Percentiles rank a stretch among this genome's conserved stretches.
Evolutionary conservation across 2,797 vertebrate genomes (phyloP).

Genomic region (Notoglanidium macrostoma): DNA sequence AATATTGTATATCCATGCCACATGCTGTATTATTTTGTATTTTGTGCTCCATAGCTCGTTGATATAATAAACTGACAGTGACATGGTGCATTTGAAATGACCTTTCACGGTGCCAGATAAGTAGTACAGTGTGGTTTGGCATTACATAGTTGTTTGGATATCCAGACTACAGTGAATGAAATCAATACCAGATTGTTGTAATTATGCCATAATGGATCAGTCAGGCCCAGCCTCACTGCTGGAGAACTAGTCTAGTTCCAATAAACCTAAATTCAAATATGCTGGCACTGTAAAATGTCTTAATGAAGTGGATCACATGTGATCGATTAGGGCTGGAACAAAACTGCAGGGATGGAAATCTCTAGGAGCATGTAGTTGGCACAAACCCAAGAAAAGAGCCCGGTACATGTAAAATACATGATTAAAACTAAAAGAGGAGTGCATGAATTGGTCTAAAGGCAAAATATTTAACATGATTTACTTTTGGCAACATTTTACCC

Average conservation of each 20-base stretch:
- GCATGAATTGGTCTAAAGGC: neutral
- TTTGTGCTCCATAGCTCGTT: neutral
- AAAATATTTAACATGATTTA: neutral
- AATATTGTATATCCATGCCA: neutral
- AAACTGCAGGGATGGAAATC: neutral
- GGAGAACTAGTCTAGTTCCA: neutral
- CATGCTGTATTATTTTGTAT: neutral
- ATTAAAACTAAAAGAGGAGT: neutral
- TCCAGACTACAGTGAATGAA: neutral
- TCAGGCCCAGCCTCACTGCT: neutral
- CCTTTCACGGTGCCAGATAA: neutral
- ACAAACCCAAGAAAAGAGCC: conserved; percentile 6
- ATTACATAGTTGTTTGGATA: neutral
- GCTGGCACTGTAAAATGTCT: neutral
- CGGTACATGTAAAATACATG: neutral
- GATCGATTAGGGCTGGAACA: neutral
- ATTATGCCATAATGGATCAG: neutral
- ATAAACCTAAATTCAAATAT: neutral
- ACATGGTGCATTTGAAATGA: neutral
- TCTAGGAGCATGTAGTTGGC: neutral
- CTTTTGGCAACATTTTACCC: neutral
- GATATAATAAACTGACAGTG: neutral
- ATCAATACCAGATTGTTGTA: conserved; percentile 27
- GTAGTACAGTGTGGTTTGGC: neutral
- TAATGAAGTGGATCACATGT: neutral